A percentile compares a stretch with the other conserved stretches of the same genome.
These are phyloP conservation scores for Borostomias antarcticus DNA, from an alignment of 2,797 vertebrate species.

Conservation along the genomic window DNA sequence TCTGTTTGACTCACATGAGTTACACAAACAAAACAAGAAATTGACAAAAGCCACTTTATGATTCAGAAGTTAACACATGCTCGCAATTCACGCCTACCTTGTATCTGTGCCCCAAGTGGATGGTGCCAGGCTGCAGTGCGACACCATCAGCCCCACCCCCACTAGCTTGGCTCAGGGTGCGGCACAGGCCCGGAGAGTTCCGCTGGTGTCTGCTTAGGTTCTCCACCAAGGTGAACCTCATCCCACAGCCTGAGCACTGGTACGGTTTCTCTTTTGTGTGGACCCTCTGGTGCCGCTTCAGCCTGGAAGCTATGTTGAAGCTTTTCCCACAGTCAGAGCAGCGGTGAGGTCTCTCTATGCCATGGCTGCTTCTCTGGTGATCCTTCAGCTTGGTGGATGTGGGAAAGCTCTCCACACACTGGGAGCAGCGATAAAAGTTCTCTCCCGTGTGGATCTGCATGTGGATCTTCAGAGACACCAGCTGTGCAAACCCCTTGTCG, in stretches of 20 bases:
- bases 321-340: neutral
- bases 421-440: slow-evolving; percentile 71
- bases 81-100: neutral
- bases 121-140: no score
- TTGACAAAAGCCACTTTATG: no score
- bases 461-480: slow-evolving; percentile 73
- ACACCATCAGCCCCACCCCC: neutral
- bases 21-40: neutral
- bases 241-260: slow-evolving; percentile 8
- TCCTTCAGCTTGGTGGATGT: slow-evolving; percentile 63
- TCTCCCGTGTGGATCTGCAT: slow-evolving; percentile 70
- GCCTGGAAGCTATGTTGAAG: neutral
- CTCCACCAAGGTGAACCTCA: neutral
- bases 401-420: slow-evolving; percentile 71
- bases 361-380: neutral
- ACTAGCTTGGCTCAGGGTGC: neutral
- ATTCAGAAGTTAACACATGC: neutral
- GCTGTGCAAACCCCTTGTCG: slow-evolving; percentile 69
- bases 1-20: neutral
- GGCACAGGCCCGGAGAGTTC: neutral
- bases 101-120: neutral
- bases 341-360: neutral
- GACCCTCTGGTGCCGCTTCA: slow-evolving; percentile 6
- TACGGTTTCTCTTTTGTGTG: slow-evolving; percentile 9
- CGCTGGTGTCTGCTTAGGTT: slow-evolving; percentile 6